phyloP scores from a whole-genome alignment of 2,797 vertebrate species.

The Hyperoplus immaculatus region DNA sequence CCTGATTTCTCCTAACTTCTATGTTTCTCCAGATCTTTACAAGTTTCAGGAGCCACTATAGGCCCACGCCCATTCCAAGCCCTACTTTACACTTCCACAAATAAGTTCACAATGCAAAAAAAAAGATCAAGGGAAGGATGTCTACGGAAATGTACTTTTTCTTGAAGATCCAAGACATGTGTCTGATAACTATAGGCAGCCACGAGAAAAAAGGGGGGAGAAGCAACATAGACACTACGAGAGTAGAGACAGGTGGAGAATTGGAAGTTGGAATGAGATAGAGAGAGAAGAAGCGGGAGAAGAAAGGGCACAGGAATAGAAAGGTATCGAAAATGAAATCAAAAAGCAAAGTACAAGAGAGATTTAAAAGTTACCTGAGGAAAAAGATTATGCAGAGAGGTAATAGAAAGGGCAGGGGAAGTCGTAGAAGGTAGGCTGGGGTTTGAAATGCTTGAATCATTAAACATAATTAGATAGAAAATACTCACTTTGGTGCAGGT shows the following conservation, averaged over 20 bases:
- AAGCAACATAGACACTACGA: slow-evolving; percentile 23
- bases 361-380: slow-evolving; percentile 21
- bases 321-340: slow-evolving; percentile 5
- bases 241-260: slow-evolving; percentile 30
- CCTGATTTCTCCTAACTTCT: slow-evolving; percentile 47
- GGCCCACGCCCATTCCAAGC: slow-evolving; percentile 13
- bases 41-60: slow-evolving; percentile 49
- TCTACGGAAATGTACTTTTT: slow-evolving; percentile 41
- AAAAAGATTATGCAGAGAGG: slow-evolving; percentile 10
- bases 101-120: slow-evolving; percentile 35
- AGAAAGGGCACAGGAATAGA: slow-evolving; percentile 52
- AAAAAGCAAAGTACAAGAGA: neutral
- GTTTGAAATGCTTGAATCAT: neutral
- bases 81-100: slow-evolving; percentile 37
- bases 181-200: slow-evolving; percentile 43
- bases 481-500: slow-evolving; percentile 92
- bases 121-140: slow-evolving; percentile 1
- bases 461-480: neutral
- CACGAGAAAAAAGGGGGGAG: neutral
- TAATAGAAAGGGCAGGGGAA: slow-evolving; percentile 25
- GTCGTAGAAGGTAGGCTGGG: neutral
- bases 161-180: slow-evolving; percentile 36
- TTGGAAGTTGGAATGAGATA: slow-evolving; percentile 38
- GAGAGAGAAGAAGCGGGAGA: slow-evolving; percentile 28
- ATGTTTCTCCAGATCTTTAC: slow-evolving; percentile 42